Evolutionary conservation across 1,140 invertebrate species (phyloP).

Genomic region (Drosophila oshimai): DNA sequence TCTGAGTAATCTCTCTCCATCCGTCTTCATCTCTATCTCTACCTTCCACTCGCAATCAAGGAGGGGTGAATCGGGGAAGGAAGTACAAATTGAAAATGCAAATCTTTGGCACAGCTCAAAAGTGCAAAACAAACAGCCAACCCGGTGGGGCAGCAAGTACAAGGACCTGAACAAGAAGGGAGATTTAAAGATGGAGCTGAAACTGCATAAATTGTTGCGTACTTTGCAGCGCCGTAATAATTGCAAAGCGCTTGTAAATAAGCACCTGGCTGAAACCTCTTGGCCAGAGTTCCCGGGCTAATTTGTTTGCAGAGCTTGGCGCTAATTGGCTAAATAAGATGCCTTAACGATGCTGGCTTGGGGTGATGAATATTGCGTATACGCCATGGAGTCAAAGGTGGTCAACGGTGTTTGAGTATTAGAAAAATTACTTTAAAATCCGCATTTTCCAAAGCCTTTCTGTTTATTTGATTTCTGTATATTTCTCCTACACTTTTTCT

Average conservation of each 20-base stretch:
- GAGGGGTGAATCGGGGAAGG: not conserved
- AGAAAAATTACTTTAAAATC: not conserved
- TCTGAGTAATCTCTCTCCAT: constrained; percentile 25
- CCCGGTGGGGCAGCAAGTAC: not conserved
- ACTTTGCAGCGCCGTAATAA: constrained; percentile 64
- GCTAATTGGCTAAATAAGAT: constrained; percentile 71
- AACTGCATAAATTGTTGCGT: constrained; percentile 69
- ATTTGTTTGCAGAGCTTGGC: constrained; percentile 35
- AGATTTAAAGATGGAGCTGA: constrained; percentile 6
- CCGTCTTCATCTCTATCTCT: constrained; percentile 35
- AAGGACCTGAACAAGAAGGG: not conserved
- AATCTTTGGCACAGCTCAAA: constrained; percentile 74
- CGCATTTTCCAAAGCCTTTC: no score
- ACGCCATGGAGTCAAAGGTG: constrained; percentile 15
- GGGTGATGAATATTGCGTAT: constrained; percentile 40
- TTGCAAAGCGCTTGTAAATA: constrained; percentile 74
- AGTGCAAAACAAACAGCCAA: constrained; percentile 71
- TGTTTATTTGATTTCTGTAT: no score
- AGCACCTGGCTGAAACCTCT: constrained; percentile 58
- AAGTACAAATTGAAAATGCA: constrained; percentile 72
- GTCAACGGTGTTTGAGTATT: not conserved
- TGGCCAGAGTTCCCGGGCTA: constrained; percentile 26
- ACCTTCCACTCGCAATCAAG: constrained; percentile 32
- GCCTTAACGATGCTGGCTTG: constrained; percentile 33
- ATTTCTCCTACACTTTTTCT: no score